Conservation (phyloP, 1,140 invertebrate species). For the Zelostemma sp. region DNA sequence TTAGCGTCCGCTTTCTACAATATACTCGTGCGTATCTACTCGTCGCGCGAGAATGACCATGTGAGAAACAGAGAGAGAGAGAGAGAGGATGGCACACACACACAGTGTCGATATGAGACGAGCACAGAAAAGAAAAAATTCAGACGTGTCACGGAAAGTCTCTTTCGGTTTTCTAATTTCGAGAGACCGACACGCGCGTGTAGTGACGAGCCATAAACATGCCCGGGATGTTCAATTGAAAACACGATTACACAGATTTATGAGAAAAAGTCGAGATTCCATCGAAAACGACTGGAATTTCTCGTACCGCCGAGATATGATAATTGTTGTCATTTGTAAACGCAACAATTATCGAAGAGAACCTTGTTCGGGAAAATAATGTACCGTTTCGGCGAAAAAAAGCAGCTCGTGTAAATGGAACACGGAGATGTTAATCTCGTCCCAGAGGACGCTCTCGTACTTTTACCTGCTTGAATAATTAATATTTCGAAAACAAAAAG, state of each 20-base stretch:
- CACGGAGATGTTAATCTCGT: not conserved
- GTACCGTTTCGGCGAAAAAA: not conserved
- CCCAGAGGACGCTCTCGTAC: not conserved
- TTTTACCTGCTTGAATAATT: not conserved
- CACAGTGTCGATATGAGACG: not conserved
- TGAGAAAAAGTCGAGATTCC: not conserved
- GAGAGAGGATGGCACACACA: too few relatives aligned
- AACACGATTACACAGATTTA: not conserved
- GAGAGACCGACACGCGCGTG: too few relatives aligned
- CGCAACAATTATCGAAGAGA: too few relatives aligned
- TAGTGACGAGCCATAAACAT: too few relatives aligned
- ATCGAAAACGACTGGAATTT: too few relatives aligned
- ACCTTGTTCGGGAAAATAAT: too few relatives aligned
- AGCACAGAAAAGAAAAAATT: too few relatives aligned
- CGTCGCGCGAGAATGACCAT: slow-evolving; percentile 53
- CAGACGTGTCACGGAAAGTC: too few relatives aligned
- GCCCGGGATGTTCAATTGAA: not conserved
- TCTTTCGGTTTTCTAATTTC: too few relatives aligned
- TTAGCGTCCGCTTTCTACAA: slow-evolving; percentile 59
- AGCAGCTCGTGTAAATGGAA: not conserved
- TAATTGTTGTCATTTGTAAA: not conserved
- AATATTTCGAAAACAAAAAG: not conserved
- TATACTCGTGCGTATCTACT: slow-evolving; percentile 27
- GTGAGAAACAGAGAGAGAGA: slow-evolving; percentile 40
- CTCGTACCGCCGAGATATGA: not conserved